Conservation (phyloP, 2,113 vertebrate species). For the Aptenodytes patagonicus region DNA sequence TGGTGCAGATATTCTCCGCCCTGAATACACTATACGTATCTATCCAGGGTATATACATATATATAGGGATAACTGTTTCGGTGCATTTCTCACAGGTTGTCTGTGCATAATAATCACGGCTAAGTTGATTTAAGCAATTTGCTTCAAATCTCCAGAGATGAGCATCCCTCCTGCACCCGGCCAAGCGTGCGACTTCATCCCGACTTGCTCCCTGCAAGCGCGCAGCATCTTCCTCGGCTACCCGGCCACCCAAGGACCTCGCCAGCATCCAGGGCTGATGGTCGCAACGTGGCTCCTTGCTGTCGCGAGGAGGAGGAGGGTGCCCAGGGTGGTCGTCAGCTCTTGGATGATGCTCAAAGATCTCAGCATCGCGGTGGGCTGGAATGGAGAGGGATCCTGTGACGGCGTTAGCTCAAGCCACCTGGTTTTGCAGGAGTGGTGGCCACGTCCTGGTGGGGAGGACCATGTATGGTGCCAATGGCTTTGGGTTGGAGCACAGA, state of each 20-base stretch:
- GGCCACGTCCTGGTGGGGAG: neutral
- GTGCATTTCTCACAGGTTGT: neutral
- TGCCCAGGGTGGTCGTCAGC: neutral
- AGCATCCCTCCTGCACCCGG: neutral
- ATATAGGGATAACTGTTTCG: neutral
- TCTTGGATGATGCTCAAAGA: neutral
- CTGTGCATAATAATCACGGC: neutral
- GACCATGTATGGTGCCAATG: no score
- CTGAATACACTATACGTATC: neutral
- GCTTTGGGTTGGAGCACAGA: neutral
- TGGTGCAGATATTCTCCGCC: neutral
- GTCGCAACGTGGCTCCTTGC: neutral
- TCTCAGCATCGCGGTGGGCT: accelerated
- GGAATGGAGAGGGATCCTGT: neutral
- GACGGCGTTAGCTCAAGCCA: accelerated
- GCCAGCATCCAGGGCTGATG: neutral
- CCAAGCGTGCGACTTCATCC: accelerated
- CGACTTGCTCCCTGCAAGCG: neutral
- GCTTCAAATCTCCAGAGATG: neutral
- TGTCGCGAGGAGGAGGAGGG: neutral
- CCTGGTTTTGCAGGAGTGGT: neutral
- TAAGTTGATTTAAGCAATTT: neutral
- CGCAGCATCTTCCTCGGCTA: accelerated
- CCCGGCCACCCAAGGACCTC: neutral
- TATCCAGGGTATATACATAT: neutral